Base-by-base conservation (phyloP, 2,797 vertebrate species). In the Pseudochaenichthys georgianus region DNA sequence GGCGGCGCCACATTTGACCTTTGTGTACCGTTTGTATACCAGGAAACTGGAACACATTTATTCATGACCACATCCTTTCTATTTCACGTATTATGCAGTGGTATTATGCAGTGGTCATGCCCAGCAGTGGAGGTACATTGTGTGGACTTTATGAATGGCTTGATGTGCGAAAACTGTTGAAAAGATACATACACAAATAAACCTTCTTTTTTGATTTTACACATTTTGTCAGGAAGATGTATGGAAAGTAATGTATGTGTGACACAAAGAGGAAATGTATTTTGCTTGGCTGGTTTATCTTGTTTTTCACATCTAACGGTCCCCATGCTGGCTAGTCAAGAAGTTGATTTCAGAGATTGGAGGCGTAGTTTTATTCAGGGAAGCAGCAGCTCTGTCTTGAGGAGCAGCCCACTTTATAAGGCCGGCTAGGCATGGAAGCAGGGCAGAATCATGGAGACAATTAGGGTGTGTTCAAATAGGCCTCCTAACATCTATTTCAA, bases 11-110 rank as follows among this genome's bases (percentile, higher is more conserved):
- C 16, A 0, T 70, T 74, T n/a, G 38, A 63, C 72, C 79, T 88
- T 83, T 85, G 75, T 87, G 65, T 50, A 73, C 54, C 43, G 52
- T 60, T 66, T 79, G 70, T 79, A 67, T 53, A 69, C 23, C 72
- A 74, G 73, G 76, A 85, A 85, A 61, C 52, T 23, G 4, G 3
- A 62, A 9, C 13, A 42, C 12, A 48, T 19, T 48, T 67, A 63
- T 73, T 64, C 19, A 19, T n/a, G 43, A 34, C 57, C 43, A 72
- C 58, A 73, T 81, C 45, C 47, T 73, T 73, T 77, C 9, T 28
- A 11, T 43, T 70, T 43, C 47, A 53, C 3, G 0, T 64, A 41
- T 65, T 68, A 43, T 55, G 3, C 55, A 52, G 54, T 62, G 57
- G 47, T 60, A 41, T 65, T 68, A 43, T 55, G 3, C 55, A 52